These are phyloP conservation scores for Odontocolon sp. DNA, from an alignment of 2,888 invertebrate genomes.

Conservation along the genomic window DNA sequence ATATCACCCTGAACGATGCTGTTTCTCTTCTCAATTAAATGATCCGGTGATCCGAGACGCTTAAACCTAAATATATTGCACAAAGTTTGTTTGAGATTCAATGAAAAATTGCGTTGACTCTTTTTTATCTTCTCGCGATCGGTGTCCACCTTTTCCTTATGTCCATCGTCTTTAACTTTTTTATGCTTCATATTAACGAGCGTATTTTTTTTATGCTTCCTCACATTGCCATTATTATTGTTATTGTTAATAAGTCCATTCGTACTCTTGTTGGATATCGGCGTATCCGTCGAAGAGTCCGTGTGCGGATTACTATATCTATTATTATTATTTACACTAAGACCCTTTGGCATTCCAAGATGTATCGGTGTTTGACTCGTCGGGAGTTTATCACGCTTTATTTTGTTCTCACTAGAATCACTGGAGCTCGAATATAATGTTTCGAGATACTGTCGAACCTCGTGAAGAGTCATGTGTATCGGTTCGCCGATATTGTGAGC, in stretches of 20 bases:
- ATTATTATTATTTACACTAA: conserved; percentile 79
- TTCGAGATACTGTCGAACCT: conserved; percentile 92
- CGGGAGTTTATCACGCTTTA: conserved; percentile 78
- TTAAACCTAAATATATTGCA: conserved; percentile 92
- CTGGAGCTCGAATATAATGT: conserved; percentile 90
- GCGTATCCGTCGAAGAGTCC: conserved; percentile 78
- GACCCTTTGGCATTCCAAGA: conserved; percentile 77
- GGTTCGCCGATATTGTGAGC: conserved; percentile 86
- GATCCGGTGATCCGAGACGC: conserved; percentile 82
- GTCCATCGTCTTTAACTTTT: conserved; percentile 79
- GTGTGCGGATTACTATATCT: conserved; percentile 80
- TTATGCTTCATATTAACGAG: conserved; percentile 85
- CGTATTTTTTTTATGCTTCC: conserved; percentile 83
- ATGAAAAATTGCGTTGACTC: conserved; percentile 85
- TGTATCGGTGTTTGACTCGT: conserved; percentile 71
- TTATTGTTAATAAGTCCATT: conserved; percentile 81
- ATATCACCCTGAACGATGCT: conserved; percentile 78
- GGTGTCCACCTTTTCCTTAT: conserved; percentile 76
- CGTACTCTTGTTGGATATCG: conserved; percentile 81
- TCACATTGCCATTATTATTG: conserved; percentile 82
- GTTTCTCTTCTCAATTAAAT: conserved; percentile 77
- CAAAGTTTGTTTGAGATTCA: conserved; percentile 91
- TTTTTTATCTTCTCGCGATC: conserved; percentile 84
- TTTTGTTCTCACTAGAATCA: conserved; percentile 84
- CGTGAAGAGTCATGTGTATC: conserved; percentile 92